Conservation (phyloP, 2,113 vertebrate species). For the Cinclus mexicanus region DNA sequence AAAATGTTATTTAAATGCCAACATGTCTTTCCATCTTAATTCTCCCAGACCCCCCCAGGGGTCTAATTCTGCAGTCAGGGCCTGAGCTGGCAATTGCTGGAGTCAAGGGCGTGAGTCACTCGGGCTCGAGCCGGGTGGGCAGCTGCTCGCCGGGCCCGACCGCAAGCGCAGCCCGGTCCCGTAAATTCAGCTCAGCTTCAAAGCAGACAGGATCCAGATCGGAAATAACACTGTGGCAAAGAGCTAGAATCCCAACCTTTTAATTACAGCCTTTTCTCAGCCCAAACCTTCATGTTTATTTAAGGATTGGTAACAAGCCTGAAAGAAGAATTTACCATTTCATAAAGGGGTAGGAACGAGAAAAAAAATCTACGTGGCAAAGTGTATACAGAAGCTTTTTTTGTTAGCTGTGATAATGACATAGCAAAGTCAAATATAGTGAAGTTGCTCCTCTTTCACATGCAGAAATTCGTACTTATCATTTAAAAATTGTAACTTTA, state of each 20-base stretch:
- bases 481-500: conserved; percentile 2
- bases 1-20: conserved; percentile 60
- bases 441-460: background rate
- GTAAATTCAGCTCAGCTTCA: conserved; percentile 19
- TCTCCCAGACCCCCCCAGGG: conserved; percentile 33
- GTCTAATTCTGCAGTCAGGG: conserved; percentile 56
- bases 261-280: conserved; percentile 35
- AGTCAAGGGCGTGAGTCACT: conserved; percentile 1
- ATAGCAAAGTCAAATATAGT: background rate
- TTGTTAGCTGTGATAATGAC: background rate
- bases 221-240: conserved; percentile 34
- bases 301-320: conserved; percentile 38
- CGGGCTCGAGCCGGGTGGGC: background rate
- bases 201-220: background rate
- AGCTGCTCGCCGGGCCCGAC: background rate
- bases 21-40: conserved; percentile 48
- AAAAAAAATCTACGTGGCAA: background rate
- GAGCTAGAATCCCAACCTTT: conserved; percentile 36
- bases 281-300: conserved; percentile 56
- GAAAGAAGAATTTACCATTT: conserved; percentile 38
- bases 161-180: background rate
- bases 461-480: background rate
- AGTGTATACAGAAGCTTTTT: background rate
- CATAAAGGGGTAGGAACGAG: background rate
- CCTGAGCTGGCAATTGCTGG: conserved; percentile 20